Percentiles rank a stretch among this genome's conserved stretches.
Conservation (phyloP, 2,888 invertebrate species). For the Teinopalpus imperialis region DNA sequence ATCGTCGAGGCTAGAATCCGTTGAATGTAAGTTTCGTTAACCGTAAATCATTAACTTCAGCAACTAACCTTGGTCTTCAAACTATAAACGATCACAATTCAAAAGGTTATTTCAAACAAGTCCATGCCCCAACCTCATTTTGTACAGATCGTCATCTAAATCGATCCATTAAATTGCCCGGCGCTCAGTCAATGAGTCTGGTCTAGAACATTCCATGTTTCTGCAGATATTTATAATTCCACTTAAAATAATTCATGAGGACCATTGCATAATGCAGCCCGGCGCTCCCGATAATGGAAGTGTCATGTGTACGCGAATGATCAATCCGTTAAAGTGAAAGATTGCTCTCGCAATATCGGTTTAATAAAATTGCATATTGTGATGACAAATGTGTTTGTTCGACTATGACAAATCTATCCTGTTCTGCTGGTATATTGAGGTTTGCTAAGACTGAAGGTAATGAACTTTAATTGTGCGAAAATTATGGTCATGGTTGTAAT, state of each 20-base stretch:
- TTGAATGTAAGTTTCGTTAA: too few relatives aligned
- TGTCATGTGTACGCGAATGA: constrained; percentile 26
- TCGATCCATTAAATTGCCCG: constrained; percentile 15
- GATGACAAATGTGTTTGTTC: constrained; percentile 22
- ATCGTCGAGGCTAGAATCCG: too few relatives aligned
- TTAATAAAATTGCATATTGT: constrained; percentile 29
- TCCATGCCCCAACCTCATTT: too few relatives aligned
- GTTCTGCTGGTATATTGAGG: neutral
- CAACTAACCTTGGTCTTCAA: too few relatives aligned
- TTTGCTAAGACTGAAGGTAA: too few relatives aligned
- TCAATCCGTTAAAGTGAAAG: constrained; percentile 34
- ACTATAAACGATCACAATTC: too few relatives aligned
- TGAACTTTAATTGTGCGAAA: too few relatives aligned
- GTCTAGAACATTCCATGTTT: neutral
- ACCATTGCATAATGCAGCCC: constrained; percentile 12
- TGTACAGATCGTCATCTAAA: constrained; percentile 1
- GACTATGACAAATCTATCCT: constrained; percentile 3
- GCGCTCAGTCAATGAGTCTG: constrained; percentile 11
- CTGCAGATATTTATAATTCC: constrained; percentile 18
- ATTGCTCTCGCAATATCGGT: constrained; percentile 26
- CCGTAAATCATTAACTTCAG: too few relatives aligned
- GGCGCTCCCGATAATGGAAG: constrained; percentile 17
- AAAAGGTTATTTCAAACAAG: too few relatives aligned
- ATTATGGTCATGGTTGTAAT: too few relatives aligned
- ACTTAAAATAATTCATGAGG: constrained; percentile 14